Percentiles rank a stretch among this genome's conserved stretches.
Conservation (phyloP, 2,797 vertebrate genomes). For the Gymnoscopelus microlampas region DNA sequence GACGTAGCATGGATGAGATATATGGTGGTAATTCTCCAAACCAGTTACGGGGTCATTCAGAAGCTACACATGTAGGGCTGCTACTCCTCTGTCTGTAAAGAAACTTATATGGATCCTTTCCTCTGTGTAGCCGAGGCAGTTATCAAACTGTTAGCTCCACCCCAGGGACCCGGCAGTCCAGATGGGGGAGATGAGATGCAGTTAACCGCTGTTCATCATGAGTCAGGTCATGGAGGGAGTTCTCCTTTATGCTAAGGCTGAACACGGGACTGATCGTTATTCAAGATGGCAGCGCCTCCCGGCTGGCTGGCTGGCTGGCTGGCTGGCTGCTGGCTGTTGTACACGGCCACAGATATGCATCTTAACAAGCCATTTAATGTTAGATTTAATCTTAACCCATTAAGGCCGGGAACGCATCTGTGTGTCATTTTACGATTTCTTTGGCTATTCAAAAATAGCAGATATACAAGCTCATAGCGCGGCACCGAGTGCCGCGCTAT, state of each 20-base stretch:
- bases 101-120: slow-evolving; percentile 8
- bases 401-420: too few species aligned
- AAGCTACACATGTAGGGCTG: too few species aligned
- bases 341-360: slow-evolving; percentile 25
- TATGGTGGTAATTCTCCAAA: too few species aligned
- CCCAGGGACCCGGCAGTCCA: slow-evolving; percentile 24
- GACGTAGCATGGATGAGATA: too few species aligned
- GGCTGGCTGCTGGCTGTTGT: slow-evolving; percentile 40
- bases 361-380: too few species aligned
- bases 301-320: slow-evolving; percentile 42
- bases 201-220: slow-evolving; percentile 34
- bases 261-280: slow-evolving; percentile 62
- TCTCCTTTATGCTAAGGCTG: slow-evolving; percentile 47
- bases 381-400: too few species aligned
- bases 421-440: too few species aligned
- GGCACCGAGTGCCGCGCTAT: too few species aligned
- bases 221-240: slow-evolving; percentile 18
- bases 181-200: slow-evolving; percentile 39
- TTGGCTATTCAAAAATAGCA: too few species aligned
- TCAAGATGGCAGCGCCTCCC: slow-evolving; percentile 63
- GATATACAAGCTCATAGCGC: too few species aligned
- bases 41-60: too few species aligned
- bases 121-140: slow-evolving; percentile 1
- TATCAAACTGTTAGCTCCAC: slow-evolving; percentile 30
- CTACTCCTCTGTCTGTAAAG: neutral